Evolutionary conservation across 2,797 vertebrate species (phyloP).

Genomic region (Cryptoprocta ferox): DNA sequence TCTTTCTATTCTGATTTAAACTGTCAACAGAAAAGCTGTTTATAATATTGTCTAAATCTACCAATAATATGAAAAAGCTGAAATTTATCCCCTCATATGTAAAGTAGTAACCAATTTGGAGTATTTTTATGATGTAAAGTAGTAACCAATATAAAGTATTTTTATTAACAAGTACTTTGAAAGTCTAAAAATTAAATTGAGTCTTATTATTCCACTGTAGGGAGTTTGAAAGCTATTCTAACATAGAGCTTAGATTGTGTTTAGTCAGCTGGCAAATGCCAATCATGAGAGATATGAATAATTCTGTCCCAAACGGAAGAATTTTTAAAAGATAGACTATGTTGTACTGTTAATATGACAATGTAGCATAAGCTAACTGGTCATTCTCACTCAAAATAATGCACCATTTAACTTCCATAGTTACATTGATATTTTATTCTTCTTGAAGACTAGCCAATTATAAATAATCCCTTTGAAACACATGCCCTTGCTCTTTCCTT

Average conservation of each 20-base stretch:
- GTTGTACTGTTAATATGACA: not conserved
- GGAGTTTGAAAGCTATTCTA: slow-evolving; percentile 30
- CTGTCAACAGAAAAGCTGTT: not conserved
- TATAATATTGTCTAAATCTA: not conserved
- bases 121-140: not conserved
- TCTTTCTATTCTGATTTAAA: not conserved
- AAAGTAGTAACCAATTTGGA: not conserved
- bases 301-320: not conserved
- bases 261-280: not conserved
- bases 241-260: not conserved
- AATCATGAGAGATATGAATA: not conserved
- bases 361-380: not conserved
- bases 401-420: not conserved
- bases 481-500: not conserved
- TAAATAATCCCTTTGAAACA: not conserved
- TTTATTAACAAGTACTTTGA: not conserved
- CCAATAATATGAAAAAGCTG: not conserved
- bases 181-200: not conserved
- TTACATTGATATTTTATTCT: not conserved
- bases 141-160: not conserved
- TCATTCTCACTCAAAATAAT: not conserved
- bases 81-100: not conserved
- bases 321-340: not conserved
- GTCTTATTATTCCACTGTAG: slow-evolving; percentile 49
- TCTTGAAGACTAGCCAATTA: not conserved